Conservation (phyloP, 2,113 vertebrate genomes). For the Alethe diademata region DNA sequence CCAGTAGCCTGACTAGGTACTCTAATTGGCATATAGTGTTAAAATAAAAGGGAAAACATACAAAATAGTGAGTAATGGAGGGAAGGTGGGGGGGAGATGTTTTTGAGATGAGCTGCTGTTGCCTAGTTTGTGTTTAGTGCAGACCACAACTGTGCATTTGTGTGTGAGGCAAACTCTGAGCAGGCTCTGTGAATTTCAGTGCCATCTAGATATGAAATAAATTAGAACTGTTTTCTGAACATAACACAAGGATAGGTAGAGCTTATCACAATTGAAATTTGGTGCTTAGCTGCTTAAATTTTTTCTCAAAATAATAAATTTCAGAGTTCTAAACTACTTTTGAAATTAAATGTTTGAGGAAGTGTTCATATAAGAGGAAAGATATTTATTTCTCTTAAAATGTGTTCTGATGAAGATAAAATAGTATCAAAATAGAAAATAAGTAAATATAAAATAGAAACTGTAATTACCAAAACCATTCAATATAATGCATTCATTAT, state of each 20-base stretch:
- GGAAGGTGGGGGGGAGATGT: not conserved
- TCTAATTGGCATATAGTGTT: not conserved
- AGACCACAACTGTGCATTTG: not conserved
- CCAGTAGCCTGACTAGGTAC: not conserved
- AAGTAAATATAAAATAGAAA: not conserved
- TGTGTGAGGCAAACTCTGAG: not conserved
- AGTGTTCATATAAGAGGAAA: not conserved
- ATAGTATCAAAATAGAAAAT: not conserved
- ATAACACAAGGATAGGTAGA: not conserved
- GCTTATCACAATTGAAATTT: not conserved
- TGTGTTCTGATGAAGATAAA: not conserved
- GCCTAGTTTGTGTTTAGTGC: not conserved
- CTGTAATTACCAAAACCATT: not conserved
- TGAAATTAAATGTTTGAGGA: not conserved
- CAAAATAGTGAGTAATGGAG: not conserved
- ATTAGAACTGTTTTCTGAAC: not conserved
- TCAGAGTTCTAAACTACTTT: not conserved
- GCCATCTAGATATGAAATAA: not conserved
- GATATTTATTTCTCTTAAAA: not conserved
- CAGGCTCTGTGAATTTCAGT: not conserved
- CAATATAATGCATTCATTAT: not conserved
- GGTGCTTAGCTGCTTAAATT: not conserved
- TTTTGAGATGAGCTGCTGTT: not conserved
- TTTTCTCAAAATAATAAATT: not conserved
- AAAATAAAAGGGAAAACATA: not conserved